These are phyloP conservation scores for Amblyopsis rosae DNA, from an alignment of 2,113 vertebrate genomes.

Conservation along the genomic window DNA sequence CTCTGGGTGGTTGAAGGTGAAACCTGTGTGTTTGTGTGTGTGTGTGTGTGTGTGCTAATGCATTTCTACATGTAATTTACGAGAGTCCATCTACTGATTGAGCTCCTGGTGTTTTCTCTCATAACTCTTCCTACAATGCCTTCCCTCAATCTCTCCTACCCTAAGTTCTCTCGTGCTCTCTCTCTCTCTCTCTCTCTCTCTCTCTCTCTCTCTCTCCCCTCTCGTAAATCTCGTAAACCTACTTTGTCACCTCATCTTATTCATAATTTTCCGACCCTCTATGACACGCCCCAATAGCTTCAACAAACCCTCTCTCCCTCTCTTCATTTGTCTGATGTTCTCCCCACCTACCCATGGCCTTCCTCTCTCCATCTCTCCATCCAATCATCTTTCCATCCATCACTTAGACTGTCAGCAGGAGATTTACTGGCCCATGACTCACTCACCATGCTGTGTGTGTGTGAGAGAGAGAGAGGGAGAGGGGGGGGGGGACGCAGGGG, in stretches of 20 bases:
- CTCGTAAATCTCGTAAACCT: background rate
- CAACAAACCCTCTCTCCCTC: background rate
- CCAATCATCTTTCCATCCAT: conserved; percentile 20
- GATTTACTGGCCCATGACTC: conserved; percentile 53
- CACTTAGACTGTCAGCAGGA: conserved; percentile 33
- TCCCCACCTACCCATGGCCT: too few relatives aligned
- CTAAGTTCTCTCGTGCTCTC: background rate
- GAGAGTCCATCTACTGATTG: conserved; percentile 64
- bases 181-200: background rate
- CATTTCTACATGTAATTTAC: conserved; percentile 61
- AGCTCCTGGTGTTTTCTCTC: conserved; percentile 54
- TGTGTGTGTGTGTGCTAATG: conserved; percentile 12
- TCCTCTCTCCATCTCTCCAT: background rate
- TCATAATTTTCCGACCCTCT: background rate
- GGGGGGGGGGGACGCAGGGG: background rate
- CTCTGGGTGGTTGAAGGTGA: background rate
- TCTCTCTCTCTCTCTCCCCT: background rate
- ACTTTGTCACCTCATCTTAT: background rate
- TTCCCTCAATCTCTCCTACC: conserved; percentile 18
- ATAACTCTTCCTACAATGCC: conserved; percentile 31
- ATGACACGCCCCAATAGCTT: conserved; percentile 7
- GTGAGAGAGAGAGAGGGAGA: conserved; percentile 32
- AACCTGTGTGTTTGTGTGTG: conserved; percentile 2
- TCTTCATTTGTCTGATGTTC: background rate
- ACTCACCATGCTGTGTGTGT: conserved; percentile 29